These are phyloP conservation scores for Endotricha flammealis DNA, from an alignment of 2,888 invertebrate genomes.

Conservation along the genomic window DNA sequence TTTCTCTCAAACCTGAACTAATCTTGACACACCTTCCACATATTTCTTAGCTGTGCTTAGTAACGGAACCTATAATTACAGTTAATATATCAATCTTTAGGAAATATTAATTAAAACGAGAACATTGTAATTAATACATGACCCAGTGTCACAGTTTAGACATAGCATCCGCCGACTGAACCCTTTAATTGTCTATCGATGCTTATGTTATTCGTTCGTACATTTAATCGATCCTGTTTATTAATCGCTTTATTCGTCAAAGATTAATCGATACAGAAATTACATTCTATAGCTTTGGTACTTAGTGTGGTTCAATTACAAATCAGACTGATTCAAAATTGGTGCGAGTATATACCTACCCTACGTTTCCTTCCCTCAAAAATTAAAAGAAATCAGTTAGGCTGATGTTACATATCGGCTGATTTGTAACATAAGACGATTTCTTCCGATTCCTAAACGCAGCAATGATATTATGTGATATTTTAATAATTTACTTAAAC, in stretches of 20 bases:
- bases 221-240: constrained; percentile 40
- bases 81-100: constrained; percentile 46
- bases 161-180: constrained; percentile 35
- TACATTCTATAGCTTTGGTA: no score
- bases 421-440: no score
- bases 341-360: no score
- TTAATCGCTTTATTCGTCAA: constrained; percentile 47
- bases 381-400: no score
- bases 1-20: no score
- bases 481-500: no score
- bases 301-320: no score
- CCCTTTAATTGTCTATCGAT: constrained; percentile 48
- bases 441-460: no score
- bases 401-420: no score
- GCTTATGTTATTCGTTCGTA: constrained; percentile 37
- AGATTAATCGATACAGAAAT: constrained; percentile 27
- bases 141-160: constrained; percentile 49
- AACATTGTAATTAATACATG: constrained; percentile 51
- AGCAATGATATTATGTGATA: no score
- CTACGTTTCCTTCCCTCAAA: no score
- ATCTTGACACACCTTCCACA: background rate
- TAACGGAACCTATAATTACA: constrained; percentile 40
- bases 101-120: constrained; percentile 24
- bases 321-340: no score
- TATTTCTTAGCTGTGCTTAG: background rate